Conservation (phyloP, 2,113 vertebrate species). For the Eolophus roseicapilla region DNA sequence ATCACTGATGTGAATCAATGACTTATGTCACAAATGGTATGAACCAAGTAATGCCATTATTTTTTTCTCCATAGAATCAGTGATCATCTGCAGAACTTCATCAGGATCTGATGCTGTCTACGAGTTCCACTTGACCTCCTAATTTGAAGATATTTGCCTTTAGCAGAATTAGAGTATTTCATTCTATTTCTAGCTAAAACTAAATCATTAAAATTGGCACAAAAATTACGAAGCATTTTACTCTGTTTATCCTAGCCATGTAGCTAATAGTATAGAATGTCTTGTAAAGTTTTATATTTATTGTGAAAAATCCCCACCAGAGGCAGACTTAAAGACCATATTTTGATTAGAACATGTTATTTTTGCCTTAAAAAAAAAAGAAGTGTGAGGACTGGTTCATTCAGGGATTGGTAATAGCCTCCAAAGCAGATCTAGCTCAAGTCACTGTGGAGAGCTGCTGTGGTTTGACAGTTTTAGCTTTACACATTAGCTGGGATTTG, state of each 20-base stretch:
- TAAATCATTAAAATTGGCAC: not conserved
- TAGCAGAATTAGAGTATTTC: not conserved
- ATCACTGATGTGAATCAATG: not conserved
- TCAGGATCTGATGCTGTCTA: not conserved
- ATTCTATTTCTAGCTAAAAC: not conserved
- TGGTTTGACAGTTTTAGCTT: not conserved
- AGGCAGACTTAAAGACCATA: not conserved
- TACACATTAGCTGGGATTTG: not conserved
- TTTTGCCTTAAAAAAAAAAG: not conserved
- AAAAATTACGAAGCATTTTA: not conserved
- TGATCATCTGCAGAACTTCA: not conserved
- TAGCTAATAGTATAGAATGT: not conserved
- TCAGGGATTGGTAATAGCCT: not conserved
- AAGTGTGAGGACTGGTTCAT: not conserved
- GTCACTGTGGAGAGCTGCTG: not conserved
- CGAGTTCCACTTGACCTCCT: not conserved
- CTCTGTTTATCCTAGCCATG: not conserved
- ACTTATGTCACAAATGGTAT: not conserved
- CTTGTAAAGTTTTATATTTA: not conserved
- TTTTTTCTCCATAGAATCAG: not conserved
- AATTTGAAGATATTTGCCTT: not conserved
- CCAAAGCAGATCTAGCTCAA: not conserved
- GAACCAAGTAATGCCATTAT: not conserved
- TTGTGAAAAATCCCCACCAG: not conserved
- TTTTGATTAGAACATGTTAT: not conserved